Base-by-base conservation (phyloP, 2,113 vertebrate genomes). In the Cheirogaleus medius region DNA sequence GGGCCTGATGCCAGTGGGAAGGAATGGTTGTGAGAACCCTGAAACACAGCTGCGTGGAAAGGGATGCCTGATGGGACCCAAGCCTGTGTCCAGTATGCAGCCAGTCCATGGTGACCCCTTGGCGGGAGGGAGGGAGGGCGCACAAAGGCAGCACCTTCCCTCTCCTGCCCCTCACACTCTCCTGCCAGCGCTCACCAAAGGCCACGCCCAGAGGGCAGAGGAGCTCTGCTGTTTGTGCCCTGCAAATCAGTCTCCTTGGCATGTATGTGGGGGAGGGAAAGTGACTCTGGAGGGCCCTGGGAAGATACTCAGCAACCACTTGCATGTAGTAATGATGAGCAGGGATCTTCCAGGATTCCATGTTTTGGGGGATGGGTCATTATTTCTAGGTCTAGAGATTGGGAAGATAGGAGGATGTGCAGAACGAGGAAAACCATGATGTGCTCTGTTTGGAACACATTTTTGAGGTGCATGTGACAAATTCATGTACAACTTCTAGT, bases 371-470 rank as follows among this genome's bases (percentile, higher is more conserved):
- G 8, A 34, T 12, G 11, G 18, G 20, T 52, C 52, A 71, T 86
- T 93, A 76, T 80, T 90, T 83, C 69, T 58, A 87, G 60, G 29
- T 77, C 73, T 63, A 58, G 8, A 89, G 49, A 52, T 10, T 47
- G 13, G 18, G 11, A 81, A 27, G 60, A 14, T 0, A 52, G 10
- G 56, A 94, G 13, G 29, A 34, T 27, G 27, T 39, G 15, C 6
- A 39, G 21, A 63, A 42, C 6, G 2, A 54, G 39, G 17, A 88
- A 27, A 71, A 71, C 54, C 2, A 13, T 25, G 27, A 32, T 11
- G 0, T 8, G 6, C 47, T 85, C 54, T 92, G 37, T 29, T 11
- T n/a, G 58, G 56, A 89, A 73, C 7, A 18, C 29, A 15, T 34
- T 87, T 90, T 68, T 25, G 47, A 90, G 92, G 68, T 34, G 5